These are phyloP conservation scores for Podiceps cristatus DNA, from an alignment of 2,113 vertebrate species.

Conservation along the genomic window DNA sequence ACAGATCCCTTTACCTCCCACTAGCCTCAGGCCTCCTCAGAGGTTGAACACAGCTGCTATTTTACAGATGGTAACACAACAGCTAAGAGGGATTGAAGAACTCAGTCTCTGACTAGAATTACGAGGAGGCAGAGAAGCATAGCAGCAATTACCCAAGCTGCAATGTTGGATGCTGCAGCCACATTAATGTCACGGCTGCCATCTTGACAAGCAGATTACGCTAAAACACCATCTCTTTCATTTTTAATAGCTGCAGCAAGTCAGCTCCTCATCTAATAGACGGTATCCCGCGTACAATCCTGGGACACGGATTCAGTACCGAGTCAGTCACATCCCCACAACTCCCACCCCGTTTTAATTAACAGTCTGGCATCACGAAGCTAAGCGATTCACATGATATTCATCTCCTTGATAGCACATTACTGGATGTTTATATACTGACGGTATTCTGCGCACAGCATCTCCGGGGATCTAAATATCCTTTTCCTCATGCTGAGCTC, in stretches of 20 bases:
- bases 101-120: rapidly evolving
- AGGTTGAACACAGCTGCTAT: background rate
- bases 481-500: background rate
- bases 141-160: background rate
- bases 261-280: constrained; percentile 29
- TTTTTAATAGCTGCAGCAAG: background rate
- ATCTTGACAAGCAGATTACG: background rate
- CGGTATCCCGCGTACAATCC: background rate
- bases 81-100: rapidly evolving
- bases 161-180: rapidly evolving
- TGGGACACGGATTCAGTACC: background rate
- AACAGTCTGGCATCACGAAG: background rate
- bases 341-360: background rate
- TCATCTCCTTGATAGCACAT: background rate
- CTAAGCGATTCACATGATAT: background rate
- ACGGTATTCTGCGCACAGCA: background rate
- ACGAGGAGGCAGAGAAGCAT: background rate
- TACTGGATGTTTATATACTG: background rate
- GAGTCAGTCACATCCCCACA: background rate
- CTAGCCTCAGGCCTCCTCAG: constrained; percentile 9
- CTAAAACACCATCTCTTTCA: background rate
- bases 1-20: background rate
- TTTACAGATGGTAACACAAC: background rate
- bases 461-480: constrained; percentile 8
- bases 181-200: background rate